phyloP scores from a whole-genome alignment of 2,113 vertebrate genomes.

The Zeus faber region DNA sequence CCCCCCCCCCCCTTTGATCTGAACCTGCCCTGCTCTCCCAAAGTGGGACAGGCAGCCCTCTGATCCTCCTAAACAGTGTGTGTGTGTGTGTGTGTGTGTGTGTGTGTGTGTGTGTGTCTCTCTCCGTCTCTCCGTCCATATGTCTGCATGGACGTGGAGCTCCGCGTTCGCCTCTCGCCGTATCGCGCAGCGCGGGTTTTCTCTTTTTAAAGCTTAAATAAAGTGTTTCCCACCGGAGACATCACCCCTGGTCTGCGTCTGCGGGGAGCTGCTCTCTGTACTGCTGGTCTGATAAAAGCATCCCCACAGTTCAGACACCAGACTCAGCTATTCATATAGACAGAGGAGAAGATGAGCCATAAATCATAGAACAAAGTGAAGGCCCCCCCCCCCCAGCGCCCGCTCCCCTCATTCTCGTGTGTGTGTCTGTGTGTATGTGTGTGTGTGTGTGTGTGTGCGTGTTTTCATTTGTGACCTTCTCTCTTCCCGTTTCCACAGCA shows the following conservation, averaged over 20 bases:
- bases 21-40: conserved; percentile 70
- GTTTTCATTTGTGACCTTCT: background rate
- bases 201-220: conserved; percentile 73
- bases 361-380: conserved; percentile 73
- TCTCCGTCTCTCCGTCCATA: background rate
- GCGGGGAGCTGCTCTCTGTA: conserved; percentile 61
- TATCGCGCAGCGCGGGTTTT: conserved; percentile 34
- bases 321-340: conserved; percentile 72
- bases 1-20: conserved; percentile 75
- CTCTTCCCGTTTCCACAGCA: conserved; percentile 74
- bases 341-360: conserved; percentile 71
- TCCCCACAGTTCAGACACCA: conserved; percentile 69
- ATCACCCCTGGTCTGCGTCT: conserved; percentile 63
- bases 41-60: conserved; percentile 71
- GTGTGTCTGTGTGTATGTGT: conserved; percentile 45
- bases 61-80: conserved; percentile 68
- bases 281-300: conserved; percentile 69
- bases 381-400: conserved; percentile 29
- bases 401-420: conserved; percentile 45
- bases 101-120: background rate
- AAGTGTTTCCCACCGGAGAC: conserved; percentile 68
- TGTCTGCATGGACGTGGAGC: background rate
- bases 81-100: conserved; percentile 32
- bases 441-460: background rate
- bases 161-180: background rate